phyloP scores from a whole-genome alignment of 2,888 invertebrate species.

The Hedychridium roseum region DNA sequence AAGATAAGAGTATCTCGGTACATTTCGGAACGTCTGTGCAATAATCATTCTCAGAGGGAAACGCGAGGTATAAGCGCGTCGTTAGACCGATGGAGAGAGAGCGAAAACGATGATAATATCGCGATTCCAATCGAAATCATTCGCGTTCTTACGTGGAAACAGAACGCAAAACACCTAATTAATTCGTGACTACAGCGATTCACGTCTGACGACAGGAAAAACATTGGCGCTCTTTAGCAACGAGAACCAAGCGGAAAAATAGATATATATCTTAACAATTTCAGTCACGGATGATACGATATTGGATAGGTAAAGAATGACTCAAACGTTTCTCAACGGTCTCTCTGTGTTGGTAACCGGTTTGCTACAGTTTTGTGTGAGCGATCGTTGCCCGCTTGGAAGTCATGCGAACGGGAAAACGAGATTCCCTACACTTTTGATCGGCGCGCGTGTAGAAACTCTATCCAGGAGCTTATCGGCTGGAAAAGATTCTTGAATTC shows the following conservation, averaged over 20 bases:
- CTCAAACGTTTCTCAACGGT: conserved; percentile 25
- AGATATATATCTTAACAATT: no score
- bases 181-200: no score
- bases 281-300: no score
- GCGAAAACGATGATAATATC: background rate
- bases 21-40: no score
- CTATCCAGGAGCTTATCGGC: no score
- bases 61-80: no score
- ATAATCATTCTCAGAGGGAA: no score
- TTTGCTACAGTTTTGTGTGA: background rate
- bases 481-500: no score
- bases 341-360: conserved; percentile 9
- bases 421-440: conserved; percentile 1
- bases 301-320: no score
- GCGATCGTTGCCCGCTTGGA: background rate
- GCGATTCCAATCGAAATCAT: background rate
- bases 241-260: no score
- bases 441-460: no score
- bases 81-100: conserved; percentile 11
- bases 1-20: no score
- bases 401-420: background rate
- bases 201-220: background rate
- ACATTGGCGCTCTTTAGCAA: background rate
- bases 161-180: background rate
- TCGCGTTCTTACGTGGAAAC: background rate